Base-by-base conservation (phyloP, 2,888 invertebrate species). In the Deilephila porcellus region DNA sequence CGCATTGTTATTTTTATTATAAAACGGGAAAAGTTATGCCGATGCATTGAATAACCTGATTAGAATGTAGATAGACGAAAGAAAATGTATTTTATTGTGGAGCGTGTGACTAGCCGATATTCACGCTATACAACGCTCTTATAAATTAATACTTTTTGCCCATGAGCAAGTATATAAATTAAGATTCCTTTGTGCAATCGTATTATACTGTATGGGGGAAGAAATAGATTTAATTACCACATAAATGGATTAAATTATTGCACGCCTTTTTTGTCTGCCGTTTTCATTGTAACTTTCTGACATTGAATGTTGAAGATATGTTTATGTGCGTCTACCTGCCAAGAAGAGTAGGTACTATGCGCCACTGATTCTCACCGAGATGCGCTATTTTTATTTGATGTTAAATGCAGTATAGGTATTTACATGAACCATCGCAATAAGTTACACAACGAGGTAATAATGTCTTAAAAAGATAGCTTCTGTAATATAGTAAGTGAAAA, bases 1-100 rank as follows among this genome's bases (percentile, higher is more conserved):
- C 70, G 79, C 79, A 80, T 78, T 79, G 78, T 80, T 80, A 80
- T 79, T 80, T 80, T 81, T 81, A 84, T 82, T 74, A 77, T 73
- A 74, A 67, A 64, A 67, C 78, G 71, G 71, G 76, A 80, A 83
- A 79, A 80, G 81, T 60, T 80, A 74, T 76, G 79, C 64, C 77
- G 67, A 78, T 75, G 77, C 77, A 79, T 74, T 78, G 78, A 79
- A 77, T 79, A 78, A 75, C 78, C 82, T 77, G 80, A 84, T 84
- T 80, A 82, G 79, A 78, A 75, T 71, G 75, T 70, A 81, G 80
- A 83, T 83, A 75, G 72, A 73, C 73, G 71, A 71, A 74, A 73
- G 32, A 75, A 70, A 73, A 53, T 73, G 60, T 73, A 75, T 75
- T 74, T 75, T 74, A 77, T 74, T 62, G 74, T 71, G 29, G 64